Evolutionary conservation across 53 echinoderm and acorn worm genomes (phyloP), one percentile per base, ranked within the genome.

Genomic region (Paracentrotus lividus): DNA sequence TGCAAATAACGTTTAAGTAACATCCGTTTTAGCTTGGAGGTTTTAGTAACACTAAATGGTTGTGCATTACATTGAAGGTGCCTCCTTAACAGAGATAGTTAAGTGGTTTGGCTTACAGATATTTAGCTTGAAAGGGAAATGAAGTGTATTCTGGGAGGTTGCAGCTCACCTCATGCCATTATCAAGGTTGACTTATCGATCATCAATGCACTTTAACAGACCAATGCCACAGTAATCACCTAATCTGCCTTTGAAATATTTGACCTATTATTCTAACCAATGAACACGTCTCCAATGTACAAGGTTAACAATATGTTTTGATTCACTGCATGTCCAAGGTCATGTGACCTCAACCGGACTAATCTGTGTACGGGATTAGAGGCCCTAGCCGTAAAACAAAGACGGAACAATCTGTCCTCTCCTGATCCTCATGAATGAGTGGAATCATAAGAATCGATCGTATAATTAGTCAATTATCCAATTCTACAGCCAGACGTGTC

Each of bases 181-280:
- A 45, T 27, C 81, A 81, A 81, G 81, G 81, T 47, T 81, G 81
- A 81, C 81, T 81, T 81, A 81, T 81, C 47, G 81, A 81, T 81
- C n/a, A 1, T 24, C n/a, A 81, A 26, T 81, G 81, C 81, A 81
- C 81, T 81, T 81, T 81, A 81, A 81, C 81, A 81, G 9, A 81
- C 81, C 81, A 34, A 47, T 81, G 81, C 81, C 49, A 81, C 81
- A 81, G 47, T 81, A 81, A 81, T 81, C 81, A 47, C 47, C n/a
- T 26, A 81, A 81, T 47, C 47, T 26, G 81, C 81, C 81, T 81
- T 81, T 81, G 81, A 81, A 81, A 45, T 45, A 81, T 45, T 81
- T 81, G 81, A 81, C 81, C 81, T 18, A n/a, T 81, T 81, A 81
- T 81, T 47, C 26, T 81, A 26, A 24, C 81, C 47, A 47, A n/a